Evolutionary conservation across 2,113 vertebrate genomes (phyloP).

Genomic region (Cygnus atratus): DNA sequence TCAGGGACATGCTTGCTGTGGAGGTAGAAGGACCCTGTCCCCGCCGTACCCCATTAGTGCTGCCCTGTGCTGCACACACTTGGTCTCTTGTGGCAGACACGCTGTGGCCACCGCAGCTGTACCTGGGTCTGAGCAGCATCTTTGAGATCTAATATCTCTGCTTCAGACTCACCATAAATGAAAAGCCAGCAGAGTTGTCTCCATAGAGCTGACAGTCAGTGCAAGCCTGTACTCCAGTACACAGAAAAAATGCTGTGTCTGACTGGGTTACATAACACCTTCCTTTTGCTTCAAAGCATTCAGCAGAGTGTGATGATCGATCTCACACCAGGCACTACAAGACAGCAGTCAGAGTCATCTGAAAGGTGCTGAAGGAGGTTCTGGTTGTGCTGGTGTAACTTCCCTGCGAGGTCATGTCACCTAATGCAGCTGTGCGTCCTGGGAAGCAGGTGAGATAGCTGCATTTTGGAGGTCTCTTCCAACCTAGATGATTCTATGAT

Average conservation of each 20-base stretch:
- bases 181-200: not conserved
- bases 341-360: not conserved
- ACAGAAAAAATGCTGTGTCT: not conserved
- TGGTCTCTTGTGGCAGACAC: not conserved
- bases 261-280: not conserved
- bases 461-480: no score
- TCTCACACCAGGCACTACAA: not conserved
- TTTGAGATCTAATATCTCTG: not conserved
- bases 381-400: not conserved
- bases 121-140: not conserved
- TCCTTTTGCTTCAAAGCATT: not conserved
- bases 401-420: not conserved
- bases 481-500: no score
- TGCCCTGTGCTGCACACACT: not conserved
- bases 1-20: not conserved
- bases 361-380: not conserved
- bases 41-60: not conserved
- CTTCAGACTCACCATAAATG: not conserved
- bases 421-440: not conserved
- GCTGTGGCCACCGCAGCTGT: not conserved
- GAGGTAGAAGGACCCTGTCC: not conserved
- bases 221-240: not conserved
- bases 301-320: not conserved
- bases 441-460: not conserved
- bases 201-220: not conserved